phyloP scores from a whole-genome alignment of 2,113 vertebrate species.

The Myanophis thanlyinensis region DNA sequence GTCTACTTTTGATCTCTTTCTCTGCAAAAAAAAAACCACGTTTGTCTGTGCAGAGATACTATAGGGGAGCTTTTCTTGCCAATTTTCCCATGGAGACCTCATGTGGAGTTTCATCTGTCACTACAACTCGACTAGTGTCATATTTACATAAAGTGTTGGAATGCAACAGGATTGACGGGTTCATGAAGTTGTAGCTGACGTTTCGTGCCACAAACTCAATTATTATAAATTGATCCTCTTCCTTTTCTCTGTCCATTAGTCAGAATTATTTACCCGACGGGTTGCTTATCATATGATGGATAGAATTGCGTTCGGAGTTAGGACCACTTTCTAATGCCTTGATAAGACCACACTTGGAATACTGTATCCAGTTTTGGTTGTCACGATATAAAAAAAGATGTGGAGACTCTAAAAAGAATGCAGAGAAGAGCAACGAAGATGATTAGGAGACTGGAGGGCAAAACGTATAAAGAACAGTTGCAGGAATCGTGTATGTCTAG shows the following conservation, averaged over 20 bases:
- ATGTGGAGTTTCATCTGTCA: conserved; percentile 46
- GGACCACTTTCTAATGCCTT: not conserved
- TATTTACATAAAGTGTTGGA: conserved; percentile 42
- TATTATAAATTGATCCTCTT: not conserved
- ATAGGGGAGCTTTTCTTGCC: conserved; percentile 35
- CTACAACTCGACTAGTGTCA: conserved; percentile 31
- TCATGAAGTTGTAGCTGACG: conserved; percentile 48
- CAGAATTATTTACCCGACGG: not conserved
- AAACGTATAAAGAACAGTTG: not conserved
- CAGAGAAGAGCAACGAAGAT: not conserved
- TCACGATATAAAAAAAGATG: too few relatives aligned
- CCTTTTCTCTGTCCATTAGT: not conserved
- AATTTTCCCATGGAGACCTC: conserved; percentile 42
- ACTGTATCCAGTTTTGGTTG: not conserved
- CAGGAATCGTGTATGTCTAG: not conserved
- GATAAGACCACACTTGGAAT: not conserved
- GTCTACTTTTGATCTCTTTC: not conserved
- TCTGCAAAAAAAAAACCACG: not conserved
- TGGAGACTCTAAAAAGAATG: not conserved
- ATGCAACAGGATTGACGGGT: conserved; percentile 46
- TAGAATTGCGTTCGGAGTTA: not conserved
- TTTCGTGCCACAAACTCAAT: conserved; percentile 15
- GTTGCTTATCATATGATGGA: not conserved
- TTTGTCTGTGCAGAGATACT: conserved; percentile 29
- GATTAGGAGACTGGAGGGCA: not conserved